Evolutionary conservation across 2,797 vertebrate genomes (phyloP), one percentile per base, ranked within the genome.

Genomic region (Lutjanus campechanus): DNA sequence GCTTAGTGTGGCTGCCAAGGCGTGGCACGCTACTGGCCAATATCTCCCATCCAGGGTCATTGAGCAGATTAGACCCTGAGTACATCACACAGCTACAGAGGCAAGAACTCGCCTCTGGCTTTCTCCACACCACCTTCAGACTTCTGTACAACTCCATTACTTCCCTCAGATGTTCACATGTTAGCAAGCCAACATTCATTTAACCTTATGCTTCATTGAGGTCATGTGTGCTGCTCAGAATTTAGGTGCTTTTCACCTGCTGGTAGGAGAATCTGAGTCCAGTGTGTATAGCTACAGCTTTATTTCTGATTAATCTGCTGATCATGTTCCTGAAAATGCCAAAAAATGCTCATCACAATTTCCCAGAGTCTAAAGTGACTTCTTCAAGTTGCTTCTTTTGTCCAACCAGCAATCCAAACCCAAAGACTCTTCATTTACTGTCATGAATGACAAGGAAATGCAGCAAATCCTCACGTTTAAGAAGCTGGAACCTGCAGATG

Each of bases 1-100:
- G 68, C 65, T 81, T 58, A 69, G 58, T 47, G 44, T 10, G 64
- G 78, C 58, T 79, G 70, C 51, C 76, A 55, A 90, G 85, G 90
- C 67, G 77, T 84, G 88, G 78, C 77, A 44, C 59, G 20, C 25
- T 19, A 60, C 75, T 1, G 76, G 65, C 61, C 50, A 63, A 60
- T 60, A 72, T 63, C 76, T 81, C 29, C 71, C 60, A 83, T 46
- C 73, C 73, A 49, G 86, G 83, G 69, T 86, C 83, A 86, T 0
- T 82, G 50, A 66, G 22, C 56, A 60, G 77, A 87, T 86, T 51
- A 55, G 44, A 16, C 55, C 20, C 15, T 0, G 4, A 78, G 54
- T 19, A 8, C 36, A 56, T 64, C 49, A 78, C 59, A 81, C 12
- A 69, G 56, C 60, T 61, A 11, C 65, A 49, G 20, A 63, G 29